Evolutionary conservation across 2,797 vertebrate genomes (phyloP).

Genomic region (Sebastes hopkinsi): DNA sequence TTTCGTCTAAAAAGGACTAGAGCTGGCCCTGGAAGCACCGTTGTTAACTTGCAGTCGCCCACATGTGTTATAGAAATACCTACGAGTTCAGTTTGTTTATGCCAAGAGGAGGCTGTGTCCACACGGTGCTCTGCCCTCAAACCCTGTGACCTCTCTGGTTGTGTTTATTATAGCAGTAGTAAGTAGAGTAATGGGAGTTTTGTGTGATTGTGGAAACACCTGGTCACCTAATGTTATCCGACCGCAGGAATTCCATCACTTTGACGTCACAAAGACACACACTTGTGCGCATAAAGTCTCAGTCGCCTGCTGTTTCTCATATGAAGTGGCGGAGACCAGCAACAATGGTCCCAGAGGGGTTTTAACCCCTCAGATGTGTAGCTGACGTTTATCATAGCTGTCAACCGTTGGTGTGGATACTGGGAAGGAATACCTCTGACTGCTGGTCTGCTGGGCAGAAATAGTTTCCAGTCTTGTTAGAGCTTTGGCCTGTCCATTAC

Average conservation of each 20-base stretch:
- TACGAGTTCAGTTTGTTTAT: slow-evolving; percentile 24
- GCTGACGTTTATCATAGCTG: slow-evolving; percentile 48
- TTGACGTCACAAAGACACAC: slow-evolving; percentile 30
- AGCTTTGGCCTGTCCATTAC: neutral
- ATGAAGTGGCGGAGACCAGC: slow-evolving; percentile 3
- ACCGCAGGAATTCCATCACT: slow-evolving; percentile 45
- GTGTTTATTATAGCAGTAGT: slow-evolving; percentile 46
- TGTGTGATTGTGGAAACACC: slow-evolving; percentile 66
- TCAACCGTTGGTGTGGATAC: slow-evolving; percentile 12
- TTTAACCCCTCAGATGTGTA: slow-evolving; percentile 17
- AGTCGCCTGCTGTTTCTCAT: slow-evolving; percentile 15
- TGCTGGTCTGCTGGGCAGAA: neutral
- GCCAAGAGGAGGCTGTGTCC: slow-evolving; percentile 11
- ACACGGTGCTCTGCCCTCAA: neutral
- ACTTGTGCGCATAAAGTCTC: slow-evolving; percentile 11
- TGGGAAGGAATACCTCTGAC: neutral
- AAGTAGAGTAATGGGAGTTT: slow-evolving; percentile 15
- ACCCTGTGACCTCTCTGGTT: slow-evolving; percentile 29
- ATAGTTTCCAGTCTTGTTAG: neutral
- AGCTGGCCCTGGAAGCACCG: neutral
- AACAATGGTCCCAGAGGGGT: slow-evolving; percentile 11
- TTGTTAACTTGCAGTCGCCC: slow-evolving; percentile 4
- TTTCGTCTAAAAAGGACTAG: no score
- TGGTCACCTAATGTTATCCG: slow-evolving; percentile 58
- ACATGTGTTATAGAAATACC: slow-evolving; percentile 37